These are phyloP conservation scores for Xerus rutilus DNA, from an alignment of 2,797 vertebrate species.

Conservation along the genomic window DNA sequence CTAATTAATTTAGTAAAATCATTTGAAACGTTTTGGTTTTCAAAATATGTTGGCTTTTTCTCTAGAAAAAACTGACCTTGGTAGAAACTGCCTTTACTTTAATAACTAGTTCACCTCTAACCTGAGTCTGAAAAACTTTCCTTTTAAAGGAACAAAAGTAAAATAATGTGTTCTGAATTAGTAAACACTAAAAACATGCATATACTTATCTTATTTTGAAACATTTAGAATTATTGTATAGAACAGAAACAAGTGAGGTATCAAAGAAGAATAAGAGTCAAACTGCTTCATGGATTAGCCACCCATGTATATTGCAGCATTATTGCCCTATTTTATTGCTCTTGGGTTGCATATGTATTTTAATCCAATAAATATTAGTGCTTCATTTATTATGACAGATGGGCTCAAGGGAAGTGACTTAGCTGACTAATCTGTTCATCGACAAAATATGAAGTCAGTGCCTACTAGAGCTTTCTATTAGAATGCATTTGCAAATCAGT, in stretches of 20 bases:
- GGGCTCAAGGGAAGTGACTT: not conserved
- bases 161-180: constrained; percentile 68
- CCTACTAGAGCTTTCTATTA: not conserved
- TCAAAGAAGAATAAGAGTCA: constrained; percentile 19
- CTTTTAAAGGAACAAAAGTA: constrained; percentile 64
- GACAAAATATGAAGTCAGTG: not conserved
- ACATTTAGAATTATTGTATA: not conserved
- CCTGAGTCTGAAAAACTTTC: constrained; percentile 70
- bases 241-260: not conserved
- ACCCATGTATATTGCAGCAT: accelerated
- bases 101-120: constrained; percentile 64
- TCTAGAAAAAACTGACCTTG: constrained; percentile 71
- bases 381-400: constrained; percentile 47
- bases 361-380: constrained; percentile 1
- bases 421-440: constrained; percentile 52
- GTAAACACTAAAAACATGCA: not conserved
- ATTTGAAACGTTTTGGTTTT: constrained; percentile 77
- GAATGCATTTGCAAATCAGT: constrained; percentile 24
- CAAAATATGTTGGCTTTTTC: constrained; percentile 72
- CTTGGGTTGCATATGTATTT: not conserved
- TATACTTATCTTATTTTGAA: not conserved
- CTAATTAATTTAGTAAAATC: constrained; percentile 78
- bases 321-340: not conserved
- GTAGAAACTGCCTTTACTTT: constrained; percentile 72
- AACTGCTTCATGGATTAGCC: constrained; percentile 28